phyloP scores from a whole-genome alignment of 1,140 invertebrate genomes.

The Diachasmimorpha longicaudata region DNA sequence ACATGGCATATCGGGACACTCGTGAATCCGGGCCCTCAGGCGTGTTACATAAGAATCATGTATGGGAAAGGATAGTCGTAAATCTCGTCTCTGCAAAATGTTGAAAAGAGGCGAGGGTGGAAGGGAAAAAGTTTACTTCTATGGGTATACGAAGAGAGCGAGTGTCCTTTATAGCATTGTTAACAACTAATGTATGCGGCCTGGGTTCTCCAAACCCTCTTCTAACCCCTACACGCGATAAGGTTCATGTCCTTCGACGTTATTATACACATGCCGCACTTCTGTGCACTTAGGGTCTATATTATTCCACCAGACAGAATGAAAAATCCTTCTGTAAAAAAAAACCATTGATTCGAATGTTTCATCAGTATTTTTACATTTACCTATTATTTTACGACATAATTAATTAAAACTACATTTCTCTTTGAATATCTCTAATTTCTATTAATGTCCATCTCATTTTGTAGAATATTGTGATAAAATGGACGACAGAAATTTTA shows the following conservation, averaged over 20 bases:
- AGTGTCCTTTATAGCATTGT: constrained; percentile 65
- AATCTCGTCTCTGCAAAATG: constrained; percentile 43
- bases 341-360: background rate
- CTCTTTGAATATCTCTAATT: too few relatives aligned
- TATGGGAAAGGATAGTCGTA: constrained; percentile 49
- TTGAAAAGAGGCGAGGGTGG: constrained; percentile 20
- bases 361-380: background rate
- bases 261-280: constrained; percentile 62
- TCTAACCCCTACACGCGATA: constrained; percentile 9
- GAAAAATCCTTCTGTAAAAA: background rate
- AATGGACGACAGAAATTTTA: too few relatives aligned
- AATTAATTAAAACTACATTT: too few relatives aligned
- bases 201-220: constrained; percentile 39
- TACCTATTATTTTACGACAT: background rate
- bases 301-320: background rate
- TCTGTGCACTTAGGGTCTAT: constrained; percentile 35
- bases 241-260: constrained; percentile 63
- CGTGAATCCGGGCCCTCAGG: constrained; percentile 14
- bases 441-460: too few relatives aligned
- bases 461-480: too few relatives aligned
- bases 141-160: constrained; percentile 36
- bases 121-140: background rate
- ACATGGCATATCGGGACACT: background rate
- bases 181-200: constrained; percentile 64
- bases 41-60: constrained; percentile 47